Base-by-base conservation (phyloP, 2,888 invertebrate species). In the Microctonus brassicae region DNA sequence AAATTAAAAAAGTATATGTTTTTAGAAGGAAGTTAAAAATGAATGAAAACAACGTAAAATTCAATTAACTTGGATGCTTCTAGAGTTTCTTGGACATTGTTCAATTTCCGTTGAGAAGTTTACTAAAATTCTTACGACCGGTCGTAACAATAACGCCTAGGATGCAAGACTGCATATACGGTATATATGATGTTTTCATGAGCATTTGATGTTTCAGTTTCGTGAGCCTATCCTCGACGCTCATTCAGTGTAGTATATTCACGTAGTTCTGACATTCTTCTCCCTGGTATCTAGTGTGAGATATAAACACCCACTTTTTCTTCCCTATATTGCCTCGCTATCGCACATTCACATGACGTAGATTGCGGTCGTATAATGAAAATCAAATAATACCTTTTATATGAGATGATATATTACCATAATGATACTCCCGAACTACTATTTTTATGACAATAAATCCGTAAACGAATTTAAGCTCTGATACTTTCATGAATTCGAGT, bases 311-410 rank as follows among this genome's bases (percentile, higher is more conserved):
- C 42, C 3, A 9, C 36, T n/a, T 33, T 22, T 55, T 26, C 36
- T 11, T 34, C 20, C 52, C 63, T 29, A 20, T 47, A 47, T 26
- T 63, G 29, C 29, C 29, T 2, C 17, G 7, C 47, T 47, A 24
- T 42, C 53, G 34, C 20, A 53, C n/a, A 53, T 53, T 34, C 57
- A 29, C 24, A 55, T 36, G 22, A 20, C 57, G 39, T 66, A 66
- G 66, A 53, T 67, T 63, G 70, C 77, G 63, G 72, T 75, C 17
- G 6, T 47, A 73, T 80, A 82, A 82, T 81, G 79, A 78, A 81
- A 81, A 80, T 77, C 78, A 78, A 80, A 82, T 81, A 81, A 81
- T 76, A 78, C 74, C 76, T 77, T 69, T 74, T 67, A 76, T 75
- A 74, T 71, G 70, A 78, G 75, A 17, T 0, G n/a, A 47, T 81